Evolutionary conservation across 2,797 vertebrate genomes (phyloP).

Genomic region (Antrozous pallidus): DNA sequence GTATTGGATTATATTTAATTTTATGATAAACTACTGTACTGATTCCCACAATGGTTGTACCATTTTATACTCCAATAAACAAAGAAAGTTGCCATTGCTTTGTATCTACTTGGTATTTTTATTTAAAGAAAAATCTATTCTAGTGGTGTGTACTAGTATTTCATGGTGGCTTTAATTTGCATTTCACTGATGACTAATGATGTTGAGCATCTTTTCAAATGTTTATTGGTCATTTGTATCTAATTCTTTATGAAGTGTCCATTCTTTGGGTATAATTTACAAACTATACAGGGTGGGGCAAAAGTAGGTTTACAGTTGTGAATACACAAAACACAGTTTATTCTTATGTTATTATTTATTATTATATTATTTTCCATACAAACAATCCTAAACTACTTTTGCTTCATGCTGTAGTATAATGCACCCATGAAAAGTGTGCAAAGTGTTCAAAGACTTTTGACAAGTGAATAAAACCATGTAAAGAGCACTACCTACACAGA

Average conservation of each 20-base stretch:
- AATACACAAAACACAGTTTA: too few relatives aligned
- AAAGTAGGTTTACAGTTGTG: not conserved
- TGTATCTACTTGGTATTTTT: not conserved
- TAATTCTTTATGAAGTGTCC: not conserved
- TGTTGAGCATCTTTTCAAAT: not conserved
- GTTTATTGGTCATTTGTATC: not conserved
- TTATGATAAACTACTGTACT: not conserved
- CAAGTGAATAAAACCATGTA: not conserved
- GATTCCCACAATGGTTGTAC: not conserved
- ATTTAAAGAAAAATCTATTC: not conserved
- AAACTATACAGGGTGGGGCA: not conserved
- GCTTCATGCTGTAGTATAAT: not conserved
- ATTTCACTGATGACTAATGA: not conserved
- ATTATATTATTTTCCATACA: not conserved
- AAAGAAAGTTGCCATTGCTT: not conserved
- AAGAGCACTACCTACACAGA: not conserved
- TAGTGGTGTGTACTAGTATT: not conserved
- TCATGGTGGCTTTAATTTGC: constrained; percentile 18
- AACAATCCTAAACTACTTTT: not conserved
- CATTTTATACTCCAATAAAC: not conserved
- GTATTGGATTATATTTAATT: constrained; percentile 9
- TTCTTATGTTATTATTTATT: too few relatives aligned
- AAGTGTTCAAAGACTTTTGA: constrained; percentile 9
- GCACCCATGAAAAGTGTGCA: not conserved
- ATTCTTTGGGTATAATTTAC: not conserved